Conservation (phyloP, 2,797 vertebrate species). For the Melanotaenia trifasciata region DNA sequence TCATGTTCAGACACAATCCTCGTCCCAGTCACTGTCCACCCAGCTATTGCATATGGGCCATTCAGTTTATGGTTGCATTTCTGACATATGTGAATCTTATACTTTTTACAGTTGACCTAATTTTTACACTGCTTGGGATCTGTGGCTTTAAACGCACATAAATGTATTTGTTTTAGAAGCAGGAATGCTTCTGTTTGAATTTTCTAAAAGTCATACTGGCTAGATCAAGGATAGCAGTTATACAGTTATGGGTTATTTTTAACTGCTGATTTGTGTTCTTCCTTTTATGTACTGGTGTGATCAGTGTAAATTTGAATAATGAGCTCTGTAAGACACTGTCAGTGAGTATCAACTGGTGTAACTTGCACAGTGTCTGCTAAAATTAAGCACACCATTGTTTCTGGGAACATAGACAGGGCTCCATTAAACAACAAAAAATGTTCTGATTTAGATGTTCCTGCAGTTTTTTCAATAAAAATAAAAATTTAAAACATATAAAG, state of each 20-base stretch:
- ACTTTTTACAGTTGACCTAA: slow-evolving; percentile 83
- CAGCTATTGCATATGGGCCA: slow-evolving; percentile 74
- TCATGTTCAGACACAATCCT: slow-evolving; percentile 69
- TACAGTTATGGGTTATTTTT: not conserved
- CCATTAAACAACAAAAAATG: not conserved
- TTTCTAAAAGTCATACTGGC: not conserved
- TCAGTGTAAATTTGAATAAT: not conserved
- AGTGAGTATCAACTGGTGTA: not conserved
- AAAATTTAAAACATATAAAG: not conserved
- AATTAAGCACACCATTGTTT: not conserved
- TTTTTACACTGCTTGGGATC: slow-evolving; percentile 81
- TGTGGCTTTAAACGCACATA: slow-evolving; percentile 71
- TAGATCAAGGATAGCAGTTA: not conserved
- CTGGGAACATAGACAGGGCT: not conserved
- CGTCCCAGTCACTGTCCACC: slow-evolving; percentile 58
- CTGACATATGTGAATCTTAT: slow-evolving; percentile 86
- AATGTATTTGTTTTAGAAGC: not conserved
- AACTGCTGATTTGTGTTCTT: not conserved
- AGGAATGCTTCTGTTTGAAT: not conserved
- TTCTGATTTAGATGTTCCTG: not conserved
- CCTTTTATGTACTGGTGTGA: not conserved
- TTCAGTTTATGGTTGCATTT: slow-evolving; percentile 83
- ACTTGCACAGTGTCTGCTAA: slow-evolving; percentile 1
- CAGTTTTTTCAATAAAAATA: not conserved
- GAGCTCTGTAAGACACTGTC: not conserved